Evolutionary conservation across 1,140 invertebrate species (phyloP).

Genomic region (Latrodectus geometricus): DNA sequence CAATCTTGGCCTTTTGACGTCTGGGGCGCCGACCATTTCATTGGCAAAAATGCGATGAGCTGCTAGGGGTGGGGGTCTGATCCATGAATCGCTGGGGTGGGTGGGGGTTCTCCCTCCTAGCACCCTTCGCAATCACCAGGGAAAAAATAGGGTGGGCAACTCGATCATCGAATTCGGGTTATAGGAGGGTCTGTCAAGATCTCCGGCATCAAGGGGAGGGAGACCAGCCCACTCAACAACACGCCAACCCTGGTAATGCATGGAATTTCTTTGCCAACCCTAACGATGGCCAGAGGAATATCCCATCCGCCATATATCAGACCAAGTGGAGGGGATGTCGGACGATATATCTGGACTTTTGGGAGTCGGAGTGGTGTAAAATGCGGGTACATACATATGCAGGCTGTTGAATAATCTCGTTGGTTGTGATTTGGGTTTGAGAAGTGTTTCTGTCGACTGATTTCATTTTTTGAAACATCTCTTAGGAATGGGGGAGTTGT

Average conservation of each 20-base stretch:
- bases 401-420: no score
- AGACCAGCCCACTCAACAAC: constrained; percentile 10
- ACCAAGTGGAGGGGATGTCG: neutral
- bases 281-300: constrained; percentile 5
- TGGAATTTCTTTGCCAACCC: constrained; percentile 15
- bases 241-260: constrained; percentile 29
- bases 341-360: neutral
- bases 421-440: no score
- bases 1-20: constrained; percentile 30
- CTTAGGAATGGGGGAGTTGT: no score
- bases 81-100: constrained; percentile 8
- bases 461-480: no score
- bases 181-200: constrained; percentile 13
- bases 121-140: constrained; percentile 34
- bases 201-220: neutral
- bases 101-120: neutral
- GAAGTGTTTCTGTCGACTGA: no score
- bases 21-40: constrained; percentile 9
- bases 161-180: constrained; percentile 54
- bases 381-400: neutral
- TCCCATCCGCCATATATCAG: neutral
- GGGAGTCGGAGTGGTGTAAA: neutral
- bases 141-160: constrained; percentile 23
- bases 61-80: neutral
- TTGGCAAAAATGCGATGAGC: constrained; percentile 36